phyloP scores from a whole-genome alignment of 2,888 invertebrate species.

The Chironomus tentans region DNA sequence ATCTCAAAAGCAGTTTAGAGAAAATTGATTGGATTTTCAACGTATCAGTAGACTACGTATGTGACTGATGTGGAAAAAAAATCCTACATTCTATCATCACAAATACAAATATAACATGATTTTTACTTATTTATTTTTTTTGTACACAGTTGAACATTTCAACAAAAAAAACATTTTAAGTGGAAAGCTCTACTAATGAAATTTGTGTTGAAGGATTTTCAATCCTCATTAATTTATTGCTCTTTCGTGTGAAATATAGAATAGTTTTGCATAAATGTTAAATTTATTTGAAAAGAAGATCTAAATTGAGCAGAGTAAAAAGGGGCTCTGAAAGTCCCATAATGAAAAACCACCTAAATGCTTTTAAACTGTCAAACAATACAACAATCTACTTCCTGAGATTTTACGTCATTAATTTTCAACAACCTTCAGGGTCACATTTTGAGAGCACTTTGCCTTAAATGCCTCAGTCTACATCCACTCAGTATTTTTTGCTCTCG shows the following conservation, averaged over 20 bases:
- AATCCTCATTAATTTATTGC: constrained; percentile 17
- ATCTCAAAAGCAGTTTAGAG: background rate
- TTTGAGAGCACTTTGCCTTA: background rate
- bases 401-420: constrained; percentile 9
- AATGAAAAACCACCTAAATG: background rate
- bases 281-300: background rate
- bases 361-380: constrained; percentile 2
- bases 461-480: background rate
- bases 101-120: background rate
- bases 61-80: background rate
- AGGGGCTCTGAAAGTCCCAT: background rate
- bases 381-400: background rate
- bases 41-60: background rate
- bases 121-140: too few species aligned
- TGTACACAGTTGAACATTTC: too few species aligned
- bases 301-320: background rate
- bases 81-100: background rate
- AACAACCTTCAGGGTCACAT: background rate
- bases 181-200: background rate
- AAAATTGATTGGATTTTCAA: background rate
- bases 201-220: background rate
- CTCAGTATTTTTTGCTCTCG: background rate
- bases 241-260: background rate
- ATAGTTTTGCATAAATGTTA: background rate
- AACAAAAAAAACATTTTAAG: too few species aligned